Conservation (phyloP, 1,140 invertebrate species). For the Drosophila melanica region DNA sequence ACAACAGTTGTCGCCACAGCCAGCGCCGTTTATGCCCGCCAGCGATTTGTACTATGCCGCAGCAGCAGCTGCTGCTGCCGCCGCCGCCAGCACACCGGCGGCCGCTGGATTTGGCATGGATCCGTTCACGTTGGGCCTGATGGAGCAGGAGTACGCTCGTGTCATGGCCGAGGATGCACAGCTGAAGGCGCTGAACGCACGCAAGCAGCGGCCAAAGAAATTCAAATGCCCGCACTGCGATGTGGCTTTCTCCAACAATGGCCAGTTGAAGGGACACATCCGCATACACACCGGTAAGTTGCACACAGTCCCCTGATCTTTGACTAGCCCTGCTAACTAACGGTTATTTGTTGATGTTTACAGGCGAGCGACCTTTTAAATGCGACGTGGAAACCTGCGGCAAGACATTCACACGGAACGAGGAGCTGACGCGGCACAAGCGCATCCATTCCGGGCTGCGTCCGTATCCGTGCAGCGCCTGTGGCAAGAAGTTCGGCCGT, state of each 20-base stretch:
- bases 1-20: constrained; percentile 46
- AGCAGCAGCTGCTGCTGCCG: constrained; percentile 57
- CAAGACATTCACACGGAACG: constrained; percentile 96
- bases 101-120: constrained; percentile 71
- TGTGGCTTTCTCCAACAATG: constrained; percentile 96
- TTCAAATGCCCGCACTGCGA: constrained; percentile 95
- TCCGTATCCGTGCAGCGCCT: constrained; percentile 91
- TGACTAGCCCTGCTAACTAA: constrained; percentile 25
- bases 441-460: constrained; percentile 94
- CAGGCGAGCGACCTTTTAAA: constrained; percentile 93
- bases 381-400: constrained; percentile 93
- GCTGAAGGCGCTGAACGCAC: constrained; percentile 86
- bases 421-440: constrained; percentile 95
- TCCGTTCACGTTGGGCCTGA: constrained; percentile 76
- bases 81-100: constrained; percentile 42
- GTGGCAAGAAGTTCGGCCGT: constrained; percentile 94
- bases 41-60: constrained; percentile 74
- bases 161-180: constrained; percentile 88
- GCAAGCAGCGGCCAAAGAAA: constrained; percentile 93
- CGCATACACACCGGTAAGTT: constrained; percentile 93
- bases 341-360: constrained; percentile 54
- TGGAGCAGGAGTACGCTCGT: constrained; percentile 88
- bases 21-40: constrained; percentile 56
- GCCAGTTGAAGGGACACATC: constrained; percentile 95
- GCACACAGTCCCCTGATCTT: background rate